Base-by-base conservation (phyloP, 2,113 vertebrate species). In the Phycodurus eques region DNA sequence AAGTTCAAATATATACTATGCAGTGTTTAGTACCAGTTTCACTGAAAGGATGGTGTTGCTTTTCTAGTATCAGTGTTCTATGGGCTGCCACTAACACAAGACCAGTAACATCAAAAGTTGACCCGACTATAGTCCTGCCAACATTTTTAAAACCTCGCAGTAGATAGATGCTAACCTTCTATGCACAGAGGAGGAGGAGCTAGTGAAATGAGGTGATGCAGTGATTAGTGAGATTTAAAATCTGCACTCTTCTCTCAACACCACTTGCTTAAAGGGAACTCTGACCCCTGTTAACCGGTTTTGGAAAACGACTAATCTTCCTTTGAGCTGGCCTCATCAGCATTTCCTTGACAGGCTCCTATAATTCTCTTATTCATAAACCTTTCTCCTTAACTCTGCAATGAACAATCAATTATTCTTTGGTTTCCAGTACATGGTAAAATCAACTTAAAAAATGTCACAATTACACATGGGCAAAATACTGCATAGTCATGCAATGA, bases 291-390 rank as follows among this genome's bases (percentile, higher is more conserved):
- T 47, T 74, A 49, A 80, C 73, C 72, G 1, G 1, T 8, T 19
- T 60, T 51, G 69, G 15, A 22, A 22, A 39, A 56, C 69, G 5
- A n/a, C 9, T 83, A 75, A 81, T 70, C 77, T 73, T 56, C n/a
- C 63, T 56, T 62, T 67, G 12, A 72, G 62, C 42, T 74, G 72
- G 72, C 76, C 42, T 67, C 15, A 2, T 75, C 68, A 68, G 43
- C 53, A 27, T 39, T 1, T 65, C 44, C 31, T 8, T 46, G 64
- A 35, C 56, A 51, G 1, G 6, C 27, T 68, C 39, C 5, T 17
- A 17, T 19, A 53, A 17, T 53, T 53, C 49, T 17, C 14, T 15
- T 12, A 47, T 12, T 47, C 46, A 47, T 47, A 47, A 12, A 47
- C 46, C 9, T 39, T 39, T 39, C 35, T 39, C 46, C 13, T 10